Conservation (phyloP, 2,113 vertebrate species). For the Girardinichthys multiradiatus region DNA sequence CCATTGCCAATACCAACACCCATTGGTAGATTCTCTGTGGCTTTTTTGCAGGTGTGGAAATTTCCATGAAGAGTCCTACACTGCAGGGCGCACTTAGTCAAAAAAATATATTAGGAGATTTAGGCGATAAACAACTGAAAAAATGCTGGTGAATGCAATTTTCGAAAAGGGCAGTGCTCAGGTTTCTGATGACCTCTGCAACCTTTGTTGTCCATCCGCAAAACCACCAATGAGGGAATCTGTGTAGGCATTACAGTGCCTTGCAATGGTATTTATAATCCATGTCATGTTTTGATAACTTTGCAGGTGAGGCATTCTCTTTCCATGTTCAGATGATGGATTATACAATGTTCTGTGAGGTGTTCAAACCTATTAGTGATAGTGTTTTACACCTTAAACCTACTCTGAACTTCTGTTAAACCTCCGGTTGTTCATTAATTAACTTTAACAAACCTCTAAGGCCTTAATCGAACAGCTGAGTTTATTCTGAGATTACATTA, state of each 20-base stretch:
- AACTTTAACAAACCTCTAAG: too few species aligned
- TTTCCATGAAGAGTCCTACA: conserved; percentile 45
- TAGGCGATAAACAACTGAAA: neutral
- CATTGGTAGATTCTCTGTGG: conserved; percentile 52
- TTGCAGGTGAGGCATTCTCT: neutral
- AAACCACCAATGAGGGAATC: neutral
- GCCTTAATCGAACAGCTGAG: too few species aligned
- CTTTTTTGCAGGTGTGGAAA: conserved; percentile 64
- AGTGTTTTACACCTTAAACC: neutral
- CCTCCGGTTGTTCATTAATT: too few species aligned
- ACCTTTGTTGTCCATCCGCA: neutral
- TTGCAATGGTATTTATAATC: neutral
- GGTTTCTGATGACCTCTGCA: conserved; percentile 2
- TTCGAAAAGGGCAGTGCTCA: neutral
- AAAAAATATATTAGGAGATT: conserved; percentile 9
- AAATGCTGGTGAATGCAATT: neutral
- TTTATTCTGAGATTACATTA: neutral
- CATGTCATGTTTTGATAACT: too few species aligned
- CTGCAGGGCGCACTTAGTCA: neutral
- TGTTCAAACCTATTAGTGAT: neutral
- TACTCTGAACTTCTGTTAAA: too few species aligned
- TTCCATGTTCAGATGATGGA: neutral
- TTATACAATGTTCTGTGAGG: neutral
- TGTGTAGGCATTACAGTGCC: neutral
- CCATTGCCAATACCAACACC: conserved; percentile 53